phyloP scores from a whole-genome alignment of 1,140 invertebrate species.

The Ips typographus region DNA sequence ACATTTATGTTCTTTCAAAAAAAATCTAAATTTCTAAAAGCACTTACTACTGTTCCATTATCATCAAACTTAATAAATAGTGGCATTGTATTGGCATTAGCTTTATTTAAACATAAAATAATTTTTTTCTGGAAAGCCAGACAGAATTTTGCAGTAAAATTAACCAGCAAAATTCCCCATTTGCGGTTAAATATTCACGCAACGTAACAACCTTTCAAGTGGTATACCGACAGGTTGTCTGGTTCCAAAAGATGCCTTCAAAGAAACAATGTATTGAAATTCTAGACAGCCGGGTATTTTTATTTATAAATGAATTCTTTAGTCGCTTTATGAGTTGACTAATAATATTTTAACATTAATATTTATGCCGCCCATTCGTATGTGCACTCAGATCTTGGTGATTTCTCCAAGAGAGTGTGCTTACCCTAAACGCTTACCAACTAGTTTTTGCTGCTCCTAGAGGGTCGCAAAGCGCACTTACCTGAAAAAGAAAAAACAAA shows the following conservation, averaged over 20 bases:
- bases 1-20: no score
- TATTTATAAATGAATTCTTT: constrained; percentile 32
- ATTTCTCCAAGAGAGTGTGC: neutral
- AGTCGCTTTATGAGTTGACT: constrained; percentile 20
- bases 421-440: no score
- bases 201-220: constrained; percentile 14
- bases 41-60: no score
- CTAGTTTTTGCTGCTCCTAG: neutral
- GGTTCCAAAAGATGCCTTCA: constrained; percentile 26
- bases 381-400: neutral
- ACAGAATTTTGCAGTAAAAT: no score
- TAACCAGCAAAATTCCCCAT: no score
- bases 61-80: no score
- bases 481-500: constrained; percentile 14
- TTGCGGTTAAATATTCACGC: constrained; percentile 12
- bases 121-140: no score
- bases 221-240: constrained; percentile 25
- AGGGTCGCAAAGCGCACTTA: neutral
- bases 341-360: constrained; percentile 30
- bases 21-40: no score
- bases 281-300: constrained; percentile 17
- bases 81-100: no score
- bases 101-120: no score
- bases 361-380: constrained; percentile 16
- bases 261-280: constrained; percentile 31